Evolutionary conservation across 2,888 invertebrate genomes (phyloP).

Genomic region (Flexamia atlantica): DNA sequence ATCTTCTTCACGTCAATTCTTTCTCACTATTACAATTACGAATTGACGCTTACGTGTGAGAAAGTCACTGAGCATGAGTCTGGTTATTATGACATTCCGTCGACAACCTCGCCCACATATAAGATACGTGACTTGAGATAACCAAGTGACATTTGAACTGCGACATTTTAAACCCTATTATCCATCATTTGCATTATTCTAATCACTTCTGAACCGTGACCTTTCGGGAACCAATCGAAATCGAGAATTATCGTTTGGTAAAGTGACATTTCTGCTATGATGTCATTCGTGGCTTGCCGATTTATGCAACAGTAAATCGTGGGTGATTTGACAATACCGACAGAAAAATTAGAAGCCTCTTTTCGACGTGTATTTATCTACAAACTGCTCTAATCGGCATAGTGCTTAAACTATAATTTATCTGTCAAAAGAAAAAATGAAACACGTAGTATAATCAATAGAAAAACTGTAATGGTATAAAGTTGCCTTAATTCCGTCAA

Average conservation of each 20-base stretch:
- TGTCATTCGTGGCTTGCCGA: too few relatives aligned
- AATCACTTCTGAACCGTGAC: not conserved
- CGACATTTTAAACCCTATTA: constrained; percentile 25
- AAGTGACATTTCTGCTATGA: not conserved
- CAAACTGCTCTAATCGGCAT: too few relatives aligned
- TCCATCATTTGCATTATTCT: constrained; percentile 35
- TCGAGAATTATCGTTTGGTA: not conserved
- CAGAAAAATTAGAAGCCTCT: too few relatives aligned
- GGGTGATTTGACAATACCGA: too few relatives aligned
- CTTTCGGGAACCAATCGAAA: not conserved
- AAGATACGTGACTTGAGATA: constrained; percentile 27
- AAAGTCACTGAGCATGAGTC: constrained; percentile 10
- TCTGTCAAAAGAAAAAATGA: too few relatives aligned
- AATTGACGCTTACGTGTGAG: not conserved
- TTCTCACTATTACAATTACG: not conserved
- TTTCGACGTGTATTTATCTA: too few relatives aligned
- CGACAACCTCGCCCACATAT: not conserved
- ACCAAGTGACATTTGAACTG: constrained; percentile 2
- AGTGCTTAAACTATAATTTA: too few relatives aligned
- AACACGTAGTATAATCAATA: too few relatives aligned
- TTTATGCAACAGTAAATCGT: too few relatives aligned
- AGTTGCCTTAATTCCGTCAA: too few relatives aligned
- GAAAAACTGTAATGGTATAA: too few relatives aligned
- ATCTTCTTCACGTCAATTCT: constrained; percentile 5
- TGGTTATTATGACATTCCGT: constrained; percentile 13